Evolutionary conservation across 2,888 invertebrate species (phyloP).

Genomic region (Cerastoderma edule): DNA sequence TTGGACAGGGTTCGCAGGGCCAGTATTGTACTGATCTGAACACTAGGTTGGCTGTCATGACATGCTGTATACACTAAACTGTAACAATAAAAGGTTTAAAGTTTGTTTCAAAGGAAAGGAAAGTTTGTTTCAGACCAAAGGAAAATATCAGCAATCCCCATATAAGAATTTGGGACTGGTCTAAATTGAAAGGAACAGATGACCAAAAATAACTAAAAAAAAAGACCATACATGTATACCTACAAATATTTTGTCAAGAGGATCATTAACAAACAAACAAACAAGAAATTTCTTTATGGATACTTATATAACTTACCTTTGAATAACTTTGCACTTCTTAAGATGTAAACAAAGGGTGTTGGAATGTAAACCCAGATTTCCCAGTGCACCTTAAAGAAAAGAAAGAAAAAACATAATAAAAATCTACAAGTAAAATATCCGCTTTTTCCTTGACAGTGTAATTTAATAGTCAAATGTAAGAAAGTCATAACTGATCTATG

Average conservation of each 20-base stretch:
- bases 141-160: too few species aligned
- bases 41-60: slow-evolving; percentile 79
- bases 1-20: slow-evolving; percentile 79
- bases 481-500: too few species aligned
- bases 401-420: not conserved
- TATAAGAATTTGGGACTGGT: too few species aligned
- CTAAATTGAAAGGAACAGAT: too few species aligned
- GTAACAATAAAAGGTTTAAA: slow-evolving; percentile 34
- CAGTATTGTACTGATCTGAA: slow-evolving; percentile 80
- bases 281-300: not conserved
- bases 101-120: not conserved
- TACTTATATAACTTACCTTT: slow-evolving; percentile 71
- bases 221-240: too few species aligned
- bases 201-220: too few species aligned
- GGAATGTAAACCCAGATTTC: slow-evolving; percentile 82
- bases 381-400: slow-evolving; percentile 81
- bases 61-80: slow-evolving; percentile 81
- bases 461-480: too few species aligned
- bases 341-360: slow-evolving; percentile 74
- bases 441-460: too few species aligned
- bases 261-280: not conserved
- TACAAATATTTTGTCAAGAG: not conserved
- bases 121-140: too few species aligned
- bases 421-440: not conserved
- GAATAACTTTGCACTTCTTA: slow-evolving; percentile 77